These are phyloP conservation scores for Lophius piscatorius DNA, from an alignment of 2,113 vertebrate genomes.

Conservation along the genomic window DNA sequence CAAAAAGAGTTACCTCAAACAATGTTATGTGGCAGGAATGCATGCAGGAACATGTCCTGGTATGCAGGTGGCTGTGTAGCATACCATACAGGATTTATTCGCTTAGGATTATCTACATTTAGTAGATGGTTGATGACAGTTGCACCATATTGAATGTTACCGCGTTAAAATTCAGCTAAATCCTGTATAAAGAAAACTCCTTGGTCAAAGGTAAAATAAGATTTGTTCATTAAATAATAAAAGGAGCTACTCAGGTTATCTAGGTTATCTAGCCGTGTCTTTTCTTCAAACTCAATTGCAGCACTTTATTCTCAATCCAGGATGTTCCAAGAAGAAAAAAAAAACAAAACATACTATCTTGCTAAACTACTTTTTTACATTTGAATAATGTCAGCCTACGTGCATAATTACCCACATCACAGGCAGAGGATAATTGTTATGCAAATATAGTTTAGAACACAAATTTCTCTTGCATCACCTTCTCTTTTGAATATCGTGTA, in stretches of 20 bases:
- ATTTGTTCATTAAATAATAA: slow-evolving; percentile 6
- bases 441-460: slow-evolving; percentile 49
- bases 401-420: slow-evolving; percentile 61
- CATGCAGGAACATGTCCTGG: too few relatives aligned
- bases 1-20: too few relatives aligned
- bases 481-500: slow-evolving; percentile 25
- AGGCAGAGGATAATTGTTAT: slow-evolving; percentile 49
- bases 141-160: not conserved
- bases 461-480: slow-evolving; percentile 35
- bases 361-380: slow-evolving; percentile 48
- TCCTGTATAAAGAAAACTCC: not conserved
- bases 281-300: slow-evolving; percentile 39
- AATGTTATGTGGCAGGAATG: too few relatives aligned
- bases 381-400: slow-evolving; percentile 53
- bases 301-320: slow-evolving; percentile 22
- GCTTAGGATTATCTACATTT: too few relatives aligned
- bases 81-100: too few relatives aligned
- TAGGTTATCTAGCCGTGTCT: too few relatives aligned
- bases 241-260: not conserved
- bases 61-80: too few relatives aligned
- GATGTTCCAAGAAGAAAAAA: slow-evolving; percentile 6
- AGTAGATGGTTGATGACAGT: not conserved
- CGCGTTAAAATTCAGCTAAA: too few relatives aligned
- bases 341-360: slow-evolving; percentile 36
- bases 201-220: not conserved